Base-by-base conservation (phyloP, 2,797 vertebrate species). In the Falco naumanni region DNA sequence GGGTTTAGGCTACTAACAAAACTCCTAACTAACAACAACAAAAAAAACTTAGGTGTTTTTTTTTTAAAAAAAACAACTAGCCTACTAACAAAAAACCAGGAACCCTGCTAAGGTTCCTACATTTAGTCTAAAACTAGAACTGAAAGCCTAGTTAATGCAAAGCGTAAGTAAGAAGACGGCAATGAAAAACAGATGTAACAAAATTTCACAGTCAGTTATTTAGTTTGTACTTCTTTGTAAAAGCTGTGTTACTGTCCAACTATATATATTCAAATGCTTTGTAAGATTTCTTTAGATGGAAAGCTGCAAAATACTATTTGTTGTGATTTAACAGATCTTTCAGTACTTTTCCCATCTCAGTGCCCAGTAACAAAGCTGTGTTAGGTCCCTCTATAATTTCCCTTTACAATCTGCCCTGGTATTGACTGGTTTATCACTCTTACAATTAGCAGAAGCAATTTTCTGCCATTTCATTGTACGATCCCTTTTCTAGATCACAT, bases 201-300 rank as follows among this genome's bases (percentile, higher is more conserved):
- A 71, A 85, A 91, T n/a, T 71, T 92, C 89, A 92, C 78, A 84
- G 68, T 68, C 77, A 68, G 78, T 96, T 95, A 84, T 51, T 91
- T 90, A 63, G 29, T 90, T 86, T 84, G 51, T 88, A 69, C 50
- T 59, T 74, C 53, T 79, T 90, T 83, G 34, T 93, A 89, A 90
- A 87, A 63, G 43, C 43, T 59, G 26, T 70, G 19, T 82, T 76
- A 83, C 48, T 87, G 51, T 80, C 80, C 68, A 82, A 12, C 29
- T 77, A 61, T 24, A 47, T 45, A 47, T 45, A 92, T 61, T 66
- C 34, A 56, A 87, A 66, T 48, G 81, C 72, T 87, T 90, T 25
- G 22, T 63, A 89, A 56, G n/a, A 34, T 41, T 80, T 89, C 66
- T 84, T 78, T 53, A 86, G 61, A 69, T 25, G 17, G 63, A 72